These are phyloP conservation scores for Lethenteron camtschaticum DNA, from an alignment of 2,113 vertebrate species.

Conservation along the genomic window DNA sequence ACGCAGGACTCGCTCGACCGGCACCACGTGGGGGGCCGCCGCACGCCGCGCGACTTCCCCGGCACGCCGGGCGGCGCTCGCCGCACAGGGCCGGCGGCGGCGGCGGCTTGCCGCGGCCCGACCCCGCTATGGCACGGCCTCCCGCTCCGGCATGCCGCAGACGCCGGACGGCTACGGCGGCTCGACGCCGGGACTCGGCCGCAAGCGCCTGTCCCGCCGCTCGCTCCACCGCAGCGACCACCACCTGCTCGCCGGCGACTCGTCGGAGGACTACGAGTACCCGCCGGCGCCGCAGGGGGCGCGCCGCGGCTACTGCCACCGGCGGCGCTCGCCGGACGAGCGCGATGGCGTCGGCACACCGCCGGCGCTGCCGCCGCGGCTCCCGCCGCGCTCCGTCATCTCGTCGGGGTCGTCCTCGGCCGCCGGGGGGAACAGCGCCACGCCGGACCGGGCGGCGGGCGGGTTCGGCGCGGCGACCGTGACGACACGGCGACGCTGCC, in stretches of 20 bases:
- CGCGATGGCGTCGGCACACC: not conserved
- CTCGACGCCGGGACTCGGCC: not conserved
- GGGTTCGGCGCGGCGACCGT: not conserved
- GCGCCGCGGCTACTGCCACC: not conserved
- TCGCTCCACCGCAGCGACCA: not conserved
- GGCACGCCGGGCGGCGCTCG: not conserved
- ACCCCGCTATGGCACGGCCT: not conserved
- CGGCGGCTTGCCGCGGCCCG: not conserved
- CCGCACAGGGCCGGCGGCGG: not conserved
- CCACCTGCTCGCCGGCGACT: not conserved
- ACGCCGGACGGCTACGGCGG: not conserved
- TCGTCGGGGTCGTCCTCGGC: not conserved
- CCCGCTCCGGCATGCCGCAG: not conserved
- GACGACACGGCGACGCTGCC: not conserved
- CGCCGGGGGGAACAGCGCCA: not conserved
- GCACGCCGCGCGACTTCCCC: not conserved
- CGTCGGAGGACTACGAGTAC: not conserved
- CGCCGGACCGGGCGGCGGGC: not conserved
- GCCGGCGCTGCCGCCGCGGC: not conserved
- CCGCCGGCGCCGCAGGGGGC: not conserved
- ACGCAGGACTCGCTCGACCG: conserved; percentile 1
- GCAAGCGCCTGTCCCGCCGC: not conserved
- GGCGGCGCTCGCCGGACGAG: not conserved
- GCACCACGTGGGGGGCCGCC: not conserved
- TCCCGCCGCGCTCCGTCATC: not conserved